Conservation (phyloP, 2,113 vertebrate species). For the Lophochroa leadbeateri region DNA sequence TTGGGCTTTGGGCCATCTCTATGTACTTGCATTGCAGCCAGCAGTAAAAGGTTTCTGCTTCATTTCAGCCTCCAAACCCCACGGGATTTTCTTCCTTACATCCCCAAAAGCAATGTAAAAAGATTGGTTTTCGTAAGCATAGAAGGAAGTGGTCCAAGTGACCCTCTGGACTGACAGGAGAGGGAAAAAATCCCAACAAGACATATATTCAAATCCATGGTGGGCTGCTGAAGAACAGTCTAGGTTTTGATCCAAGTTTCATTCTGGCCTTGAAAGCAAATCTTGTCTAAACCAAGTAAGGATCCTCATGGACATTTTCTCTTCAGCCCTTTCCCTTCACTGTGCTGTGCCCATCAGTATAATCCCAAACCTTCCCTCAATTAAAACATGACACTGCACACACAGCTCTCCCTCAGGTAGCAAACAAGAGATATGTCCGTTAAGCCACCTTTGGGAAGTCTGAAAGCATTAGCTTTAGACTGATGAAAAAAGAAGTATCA, state of each 20-base stretch:
- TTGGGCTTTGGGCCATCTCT: neutral
- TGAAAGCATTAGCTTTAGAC: neutral
- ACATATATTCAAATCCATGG: neutral
- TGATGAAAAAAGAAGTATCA: neutral
- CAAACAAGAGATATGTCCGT: neutral
- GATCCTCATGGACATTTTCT: neutral
- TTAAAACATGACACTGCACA: neutral
- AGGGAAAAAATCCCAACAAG: neutral
- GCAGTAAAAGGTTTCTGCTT: conserved; percentile 27
- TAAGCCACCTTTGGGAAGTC: neutral
- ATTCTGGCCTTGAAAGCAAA: neutral
- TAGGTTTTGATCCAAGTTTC: neutral
- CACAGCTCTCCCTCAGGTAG: neutral
- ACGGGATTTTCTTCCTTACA: neutral
- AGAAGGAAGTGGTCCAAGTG: neutral
- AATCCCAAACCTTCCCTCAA: neutral
- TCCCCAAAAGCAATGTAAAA: neutral
- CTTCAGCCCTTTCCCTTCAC: neutral
- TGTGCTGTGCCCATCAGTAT: neutral
- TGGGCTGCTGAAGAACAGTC: neutral
- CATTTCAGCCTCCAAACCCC: neutral
- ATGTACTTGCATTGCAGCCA: neutral
- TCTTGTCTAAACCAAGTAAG: neutral
- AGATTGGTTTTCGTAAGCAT: neutral
- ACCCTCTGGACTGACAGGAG: neutral